Evolutionary conservation across 2,888 invertebrate species (phyloP).

Genomic region (Eucriotettix oculatus): DNA sequence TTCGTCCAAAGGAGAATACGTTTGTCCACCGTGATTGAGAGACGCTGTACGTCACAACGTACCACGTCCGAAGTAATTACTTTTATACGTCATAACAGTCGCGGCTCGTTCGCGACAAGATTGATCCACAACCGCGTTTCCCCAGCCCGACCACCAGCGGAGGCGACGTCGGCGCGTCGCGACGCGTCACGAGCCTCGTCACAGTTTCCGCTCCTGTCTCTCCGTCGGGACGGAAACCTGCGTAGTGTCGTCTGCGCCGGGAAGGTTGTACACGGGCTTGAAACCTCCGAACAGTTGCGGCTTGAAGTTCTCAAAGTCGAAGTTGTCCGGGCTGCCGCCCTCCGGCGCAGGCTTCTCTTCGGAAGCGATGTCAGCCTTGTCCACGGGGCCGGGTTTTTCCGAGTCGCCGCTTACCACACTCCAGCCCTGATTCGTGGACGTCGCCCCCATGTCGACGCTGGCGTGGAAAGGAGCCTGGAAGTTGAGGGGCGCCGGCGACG

Average conservation of each 20-base stretch:
- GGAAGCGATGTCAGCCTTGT: slow-evolving; percentile 13
- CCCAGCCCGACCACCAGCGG: too few species aligned
- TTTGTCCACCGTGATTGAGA: too few species aligned
- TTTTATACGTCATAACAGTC: too few species aligned
- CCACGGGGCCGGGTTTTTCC: slow-evolving; percentile 1
- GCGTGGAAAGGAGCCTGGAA: slow-evolving; percentile 24
- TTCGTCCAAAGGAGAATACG: too few species aligned
- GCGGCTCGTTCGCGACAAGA: too few species aligned
- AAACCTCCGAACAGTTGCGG: slow-evolving; percentile 53
- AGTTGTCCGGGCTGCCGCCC: slow-evolving; percentile 26
- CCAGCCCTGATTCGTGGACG: slow-evolving; percentile 40
- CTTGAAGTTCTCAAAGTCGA: slow-evolving; percentile 48
- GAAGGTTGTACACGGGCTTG: slow-evolving; percentile 34
- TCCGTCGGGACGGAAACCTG: not conserved
- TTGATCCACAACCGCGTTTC: too few species aligned
- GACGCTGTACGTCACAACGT: too few species aligned
- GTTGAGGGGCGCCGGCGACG: slow-evolving; percentile 7
- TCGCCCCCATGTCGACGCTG: slow-evolving; percentile 40
- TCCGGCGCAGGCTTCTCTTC: too few species aligned
- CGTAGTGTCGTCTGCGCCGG: not conserved
- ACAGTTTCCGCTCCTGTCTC: not conserved
- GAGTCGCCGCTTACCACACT: slow-evolving; percentile 26
- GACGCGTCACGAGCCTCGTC: too few species aligned
- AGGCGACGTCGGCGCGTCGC: too few species aligned
- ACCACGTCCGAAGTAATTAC: too few species aligned